phyloP scores from a whole-genome alignment of 2,888 invertebrate species.

The Gymnocheta viridis region DNA sequence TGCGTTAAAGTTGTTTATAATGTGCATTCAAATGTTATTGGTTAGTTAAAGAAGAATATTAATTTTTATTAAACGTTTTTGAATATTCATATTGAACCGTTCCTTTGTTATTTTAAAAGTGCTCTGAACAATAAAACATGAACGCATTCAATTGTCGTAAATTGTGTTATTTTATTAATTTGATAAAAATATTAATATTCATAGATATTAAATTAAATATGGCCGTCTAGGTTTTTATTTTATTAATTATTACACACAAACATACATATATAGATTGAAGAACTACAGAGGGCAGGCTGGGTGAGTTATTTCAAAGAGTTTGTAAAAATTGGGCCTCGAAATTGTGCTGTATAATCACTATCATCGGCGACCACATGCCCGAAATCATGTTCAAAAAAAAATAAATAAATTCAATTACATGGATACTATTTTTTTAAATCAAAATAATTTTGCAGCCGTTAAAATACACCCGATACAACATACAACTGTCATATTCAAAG shows the following conservation, averaged over 20 bases:
- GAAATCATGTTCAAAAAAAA: too few relatives aligned
- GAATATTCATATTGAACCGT: slow-evolving; percentile 13
- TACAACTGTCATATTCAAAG: neutral
- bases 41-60: slow-evolving; percentile 3
- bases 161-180: neutral
- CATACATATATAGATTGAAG: too few relatives aligned
- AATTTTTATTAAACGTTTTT: slow-evolving; percentile 25
- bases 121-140: neutral
- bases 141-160: neutral
- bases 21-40: neutral
- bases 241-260: too few relatives aligned
- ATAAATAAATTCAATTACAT: too few relatives aligned
- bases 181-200: too few relatives aligned
- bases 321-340: too few relatives aligned
- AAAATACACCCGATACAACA: neutral
- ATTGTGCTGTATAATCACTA: too few relatives aligned
- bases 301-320: too few relatives aligned
- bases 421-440: neutral
- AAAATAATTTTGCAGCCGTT: neutral
- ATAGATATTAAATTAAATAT: too few relatives aligned
- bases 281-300: too few relatives aligned
- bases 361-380: too few relatives aligned
- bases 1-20: neutral
- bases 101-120: neutral
- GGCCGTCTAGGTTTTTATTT: too few relatives aligned